Percentiles rank a stretch among this genome's conserved stretches.
These are phyloP conservation scores for Phalacrocorax carbo DNA, from an alignment of 2,113 vertebrate species.

Conservation along the genomic window DNA sequence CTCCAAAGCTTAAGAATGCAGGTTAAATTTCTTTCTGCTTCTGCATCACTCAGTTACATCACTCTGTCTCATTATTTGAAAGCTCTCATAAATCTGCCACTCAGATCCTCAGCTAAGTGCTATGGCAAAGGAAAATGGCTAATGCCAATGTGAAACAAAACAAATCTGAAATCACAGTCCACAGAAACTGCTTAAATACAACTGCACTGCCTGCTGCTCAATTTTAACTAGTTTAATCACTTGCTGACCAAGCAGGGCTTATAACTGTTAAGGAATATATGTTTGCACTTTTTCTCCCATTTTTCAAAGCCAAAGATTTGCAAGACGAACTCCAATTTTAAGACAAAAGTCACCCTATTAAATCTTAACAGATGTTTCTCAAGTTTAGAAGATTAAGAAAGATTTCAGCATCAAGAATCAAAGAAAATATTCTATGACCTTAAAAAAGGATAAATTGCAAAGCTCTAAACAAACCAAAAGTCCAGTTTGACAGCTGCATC, in stretches of 20 bases:
- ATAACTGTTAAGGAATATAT: not conserved
- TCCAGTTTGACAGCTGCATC: slow-evolving; percentile 84
- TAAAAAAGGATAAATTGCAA: slow-evolving; percentile 82
- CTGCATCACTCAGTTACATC: slow-evolving; percentile 60
- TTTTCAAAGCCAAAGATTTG: slow-evolving; percentile 69
- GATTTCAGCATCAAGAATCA: slow-evolving; percentile 91
- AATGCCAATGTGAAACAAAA: slow-evolving; percentile 59
- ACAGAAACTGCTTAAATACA: not conserved
- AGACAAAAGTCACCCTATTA: slow-evolving; percentile 82
- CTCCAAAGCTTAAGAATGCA: slow-evolving; percentile 25
- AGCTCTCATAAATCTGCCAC: slow-evolving; percentile 59
- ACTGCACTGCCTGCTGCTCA: not conserved
- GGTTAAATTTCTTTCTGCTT: slow-evolving; percentile 58
- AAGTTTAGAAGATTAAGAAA: slow-evolving; percentile 89
- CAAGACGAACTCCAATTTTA: slow-evolving; percentile 75
- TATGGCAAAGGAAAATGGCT: slow-evolving; percentile 48
- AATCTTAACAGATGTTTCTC: slow-evolving; percentile 83
- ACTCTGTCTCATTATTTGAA: slow-evolving; percentile 65
- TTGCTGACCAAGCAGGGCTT: slow-evolving; percentile 37
- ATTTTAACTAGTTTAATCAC: slow-evolving; percentile 48
- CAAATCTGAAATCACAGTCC: slow-evolving; percentile 21
- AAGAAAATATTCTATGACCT: slow-evolving; percentile 85
- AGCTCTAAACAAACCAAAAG: slow-evolving; percentile 84
- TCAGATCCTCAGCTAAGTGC: slow-evolving; percentile 58
- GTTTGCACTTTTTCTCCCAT: not conserved